Conservation (phyloP, 2,113 vertebrate genomes). For the Holacanthus passer region DNA sequence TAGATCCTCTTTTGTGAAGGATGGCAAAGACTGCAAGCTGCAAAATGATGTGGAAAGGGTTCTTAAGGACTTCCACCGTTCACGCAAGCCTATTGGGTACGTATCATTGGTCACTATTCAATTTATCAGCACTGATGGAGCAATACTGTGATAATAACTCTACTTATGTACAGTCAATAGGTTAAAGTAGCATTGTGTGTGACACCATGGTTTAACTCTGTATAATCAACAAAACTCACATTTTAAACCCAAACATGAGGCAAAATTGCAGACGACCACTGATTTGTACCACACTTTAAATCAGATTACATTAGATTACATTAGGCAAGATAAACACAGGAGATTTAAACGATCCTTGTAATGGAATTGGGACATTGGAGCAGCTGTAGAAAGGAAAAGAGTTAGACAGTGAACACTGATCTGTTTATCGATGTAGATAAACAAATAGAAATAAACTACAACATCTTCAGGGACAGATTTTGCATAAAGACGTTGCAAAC, state of each 20-base stretch:
- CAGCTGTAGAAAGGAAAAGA: constrained; percentile 5
- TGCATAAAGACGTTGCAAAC: background rate
- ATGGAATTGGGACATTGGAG: constrained; percentile 44
- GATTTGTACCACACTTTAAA: constrained; percentile 19
- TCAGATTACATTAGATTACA: constrained; percentile 36
- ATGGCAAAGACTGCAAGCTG: constrained; percentile 84
- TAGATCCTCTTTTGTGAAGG: constrained; percentile 81
- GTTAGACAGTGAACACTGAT: background rate
- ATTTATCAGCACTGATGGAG: background rate
- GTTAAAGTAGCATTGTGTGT: background rate
- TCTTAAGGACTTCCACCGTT: constrained; percentile 84
- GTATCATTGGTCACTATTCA: constrained; percentile 23
- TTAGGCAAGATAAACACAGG: constrained; percentile 11
- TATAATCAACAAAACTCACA: background rate
- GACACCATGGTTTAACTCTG: background rate
- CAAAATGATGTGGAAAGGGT: constrained; percentile 79
- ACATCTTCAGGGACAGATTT: background rate
- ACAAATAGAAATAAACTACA: background rate
- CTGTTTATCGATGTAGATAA: background rate
- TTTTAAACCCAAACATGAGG: constrained; percentile 11
- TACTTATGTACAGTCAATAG: background rate
- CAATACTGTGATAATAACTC: background rate
- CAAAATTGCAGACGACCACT: background rate
- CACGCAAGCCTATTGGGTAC: constrained; percentile 84
- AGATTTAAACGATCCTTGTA: constrained; percentile 49